Base-by-base conservation (phyloP, 2,113 vertebrate species). In the Cheilinus undulatus region DNA sequence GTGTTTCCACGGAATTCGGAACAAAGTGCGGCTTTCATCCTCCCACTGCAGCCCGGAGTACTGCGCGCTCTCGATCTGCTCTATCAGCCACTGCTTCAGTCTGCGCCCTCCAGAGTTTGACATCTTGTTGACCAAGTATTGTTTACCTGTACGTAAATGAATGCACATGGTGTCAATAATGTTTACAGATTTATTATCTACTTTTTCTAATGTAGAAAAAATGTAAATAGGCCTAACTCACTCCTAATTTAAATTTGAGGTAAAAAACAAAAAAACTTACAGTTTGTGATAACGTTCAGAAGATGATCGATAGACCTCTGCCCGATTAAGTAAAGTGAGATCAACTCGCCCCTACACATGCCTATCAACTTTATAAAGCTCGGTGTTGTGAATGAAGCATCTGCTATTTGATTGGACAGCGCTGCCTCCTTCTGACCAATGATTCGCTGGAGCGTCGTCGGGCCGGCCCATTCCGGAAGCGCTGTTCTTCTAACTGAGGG, bases 1-100 rank as follows among this genome's bases (percentile, higher is more conserved):
- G 0, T 99, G 98, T 71, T 99, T 99, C 97, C 98, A 99, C 0
- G 98, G 98, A 87, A 99, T 99, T n/a, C 98, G 94, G 84, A 99
- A 99, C 95, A 98, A 95, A 26, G 86, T 94, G 69, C 93, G 95
- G 53, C 89, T 94, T 0, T 98, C 97, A 0, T 95, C 96, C 54
- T 99, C 98, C 98, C 98, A 99, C 49, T 95, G 91, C 42, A 99
- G 93, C 0, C 98, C 98, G 0, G 95, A 92, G 79, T 99, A 99
- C 67, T 94, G 84, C 9, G 50, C 88, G 1, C 97, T 99, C 75
- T 97, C 95, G 0, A 99, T 98, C 84, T 99, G 98, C 79, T 99
- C 98, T 0, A 99, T 94, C 63, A 99, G 93, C 98, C 98, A 99
- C 91, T 99, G 98, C 71, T 97, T 95, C 6, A 99, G 94, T 4